Base-by-base conservation (phyloP, 2,797 vertebrate species). In the Thaleichthys pacificus region DNA sequence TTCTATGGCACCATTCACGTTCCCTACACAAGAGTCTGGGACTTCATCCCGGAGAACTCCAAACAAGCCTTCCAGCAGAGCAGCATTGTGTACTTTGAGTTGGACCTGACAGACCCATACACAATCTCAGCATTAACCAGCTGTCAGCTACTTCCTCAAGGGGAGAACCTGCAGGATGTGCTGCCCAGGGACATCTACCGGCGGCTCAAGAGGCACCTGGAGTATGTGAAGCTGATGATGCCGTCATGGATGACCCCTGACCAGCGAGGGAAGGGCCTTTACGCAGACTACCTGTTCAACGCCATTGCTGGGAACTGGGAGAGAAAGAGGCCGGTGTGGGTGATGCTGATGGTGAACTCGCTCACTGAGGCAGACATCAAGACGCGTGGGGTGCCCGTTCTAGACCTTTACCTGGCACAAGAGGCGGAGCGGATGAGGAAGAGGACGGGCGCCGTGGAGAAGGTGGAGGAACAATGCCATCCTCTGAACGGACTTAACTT, bases 271-370 rank as follows among this genome's bases (percentile, higher is more conserved):
- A 95, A 95, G 78, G 96, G 96, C 5, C 91, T 97, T 8, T 97
- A 96, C 0, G 96, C 94, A 0, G 95, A 97, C 85, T 96, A 96
- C 83, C 94, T 96, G 74, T 96, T 97, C 84, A 96, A 95, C 0
- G 96, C 95, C 77, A 96, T 97, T 2, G 94, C 93, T 0, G 95
- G 96, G 15, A 96, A 96, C 90, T 97, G 95, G 96, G 95, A 97
- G 82, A 83, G 92, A 77, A 97, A 96, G 85, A 93, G 94, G 21
- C 96, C 96, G 0, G 91, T 97, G 14, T 97, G 96, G 96, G 95
- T 96, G 79, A 97, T 96, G 95, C 87, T 97, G 76, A 96, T 96
- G 95, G 95, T 97, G 82, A 97, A 96, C 82, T 96, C 95, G 0
- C 80, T 97, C 80, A 97, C 95, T 0, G 94, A 97, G 82, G 93